These are phyloP conservation scores for Pantherophis guttatus DNA, from an alignment of 2,113 vertebrate species.

Conservation along the genomic window DNA sequence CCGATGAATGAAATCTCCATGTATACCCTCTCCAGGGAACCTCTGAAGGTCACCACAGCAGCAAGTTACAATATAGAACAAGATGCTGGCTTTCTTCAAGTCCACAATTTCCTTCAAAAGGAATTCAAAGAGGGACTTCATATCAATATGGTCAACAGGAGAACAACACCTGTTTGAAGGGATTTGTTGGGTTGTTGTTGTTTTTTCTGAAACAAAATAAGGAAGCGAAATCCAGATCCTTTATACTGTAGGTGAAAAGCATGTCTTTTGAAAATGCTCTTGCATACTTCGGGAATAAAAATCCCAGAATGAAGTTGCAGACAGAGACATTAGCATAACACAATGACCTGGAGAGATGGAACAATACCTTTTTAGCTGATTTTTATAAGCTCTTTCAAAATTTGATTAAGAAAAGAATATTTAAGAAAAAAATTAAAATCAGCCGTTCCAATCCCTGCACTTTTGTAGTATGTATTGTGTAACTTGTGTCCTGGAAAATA, in stretches of 20 bases:
- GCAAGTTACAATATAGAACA: constrained; percentile 90
- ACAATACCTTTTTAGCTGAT: constrained; percentile 53
- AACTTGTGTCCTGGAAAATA: constrained; percentile 46
- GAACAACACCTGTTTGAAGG: constrained; percentile 93
- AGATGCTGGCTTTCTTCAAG: constrained; percentile 89
- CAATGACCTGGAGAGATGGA: constrained; percentile 40
- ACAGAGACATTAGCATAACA: constrained; percentile 38
- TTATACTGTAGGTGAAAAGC: constrained; percentile 38
- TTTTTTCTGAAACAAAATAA: background rate
- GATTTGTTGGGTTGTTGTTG: background rate
- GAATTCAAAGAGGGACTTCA: constrained; percentile 87
- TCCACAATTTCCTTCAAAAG: constrained; percentile 95
- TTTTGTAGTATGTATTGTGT: constrained; percentile 54
- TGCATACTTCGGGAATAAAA: constrained; percentile 51
- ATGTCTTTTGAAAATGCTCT: constrained; percentile 45
- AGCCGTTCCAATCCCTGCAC: constrained; percentile 52
- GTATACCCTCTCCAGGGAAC: constrained; percentile 92
- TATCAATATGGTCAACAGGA: constrained; percentile 83
- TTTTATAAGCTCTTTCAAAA: constrained; percentile 59
- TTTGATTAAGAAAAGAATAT: constrained; percentile 62
- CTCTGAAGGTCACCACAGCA: constrained; percentile 79
- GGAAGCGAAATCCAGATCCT: constrained; percentile 35
- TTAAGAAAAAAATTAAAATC: constrained; percentile 20
- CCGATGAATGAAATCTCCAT: constrained; percentile 93
- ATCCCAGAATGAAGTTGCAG: constrained; percentile 38